Evolutionary conservation across 2,113 vertebrate genomes (phyloP).

Genomic region (Podarcis cretensis): DNA sequence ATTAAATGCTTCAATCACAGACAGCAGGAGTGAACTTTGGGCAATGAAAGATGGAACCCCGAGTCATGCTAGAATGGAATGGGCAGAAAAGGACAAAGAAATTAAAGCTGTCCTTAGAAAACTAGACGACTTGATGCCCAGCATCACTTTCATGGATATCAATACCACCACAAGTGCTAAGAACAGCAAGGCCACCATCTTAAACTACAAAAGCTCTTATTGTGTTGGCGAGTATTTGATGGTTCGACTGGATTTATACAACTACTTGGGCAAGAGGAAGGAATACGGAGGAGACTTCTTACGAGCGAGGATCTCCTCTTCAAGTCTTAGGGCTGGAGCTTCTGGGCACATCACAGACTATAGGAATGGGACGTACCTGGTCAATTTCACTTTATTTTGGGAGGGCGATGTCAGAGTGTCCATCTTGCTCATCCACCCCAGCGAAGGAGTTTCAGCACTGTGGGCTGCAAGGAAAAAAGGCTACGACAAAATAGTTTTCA

Average conservation of each 20-base stretch:
- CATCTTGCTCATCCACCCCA: conserved; percentile 64
- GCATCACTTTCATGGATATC: conserved; percentile 18
- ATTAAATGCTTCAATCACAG: neutral
- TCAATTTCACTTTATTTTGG: conserved; percentile 66
- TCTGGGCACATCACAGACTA: conserved; percentile 54
- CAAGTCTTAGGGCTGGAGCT: conserved; percentile 41
- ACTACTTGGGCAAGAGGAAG: conserved; percentile 48
- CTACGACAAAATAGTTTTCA: conserved; percentile 55
- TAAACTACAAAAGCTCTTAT: conserved; percentile 35
- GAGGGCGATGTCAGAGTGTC: conserved; percentile 54
- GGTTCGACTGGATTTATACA: conserved; percentile 37
- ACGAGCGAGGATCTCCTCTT: conserved; percentile 55
- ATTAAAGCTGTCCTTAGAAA: conserved; percentile 13
- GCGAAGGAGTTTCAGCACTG: conserved; percentile 58
- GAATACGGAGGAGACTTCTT: conserved; percentile 64
- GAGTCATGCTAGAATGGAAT: neutral
- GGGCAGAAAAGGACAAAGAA: neutral
- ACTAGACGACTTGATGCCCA: conserved; percentile 42
- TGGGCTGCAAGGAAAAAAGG: conserved; percentile 62
- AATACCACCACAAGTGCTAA: conserved; percentile 44
- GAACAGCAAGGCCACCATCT: conserved; percentile 41
- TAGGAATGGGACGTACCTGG: conserved; percentile 57
- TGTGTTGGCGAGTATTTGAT: conserved; percentile 50
- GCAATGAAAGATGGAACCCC: neutral
- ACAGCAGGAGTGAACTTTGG: neutral